Evolutionary conservation across 2,797 vertebrate genomes (phyloP).

Genomic region (Merluccius polli): DNA sequence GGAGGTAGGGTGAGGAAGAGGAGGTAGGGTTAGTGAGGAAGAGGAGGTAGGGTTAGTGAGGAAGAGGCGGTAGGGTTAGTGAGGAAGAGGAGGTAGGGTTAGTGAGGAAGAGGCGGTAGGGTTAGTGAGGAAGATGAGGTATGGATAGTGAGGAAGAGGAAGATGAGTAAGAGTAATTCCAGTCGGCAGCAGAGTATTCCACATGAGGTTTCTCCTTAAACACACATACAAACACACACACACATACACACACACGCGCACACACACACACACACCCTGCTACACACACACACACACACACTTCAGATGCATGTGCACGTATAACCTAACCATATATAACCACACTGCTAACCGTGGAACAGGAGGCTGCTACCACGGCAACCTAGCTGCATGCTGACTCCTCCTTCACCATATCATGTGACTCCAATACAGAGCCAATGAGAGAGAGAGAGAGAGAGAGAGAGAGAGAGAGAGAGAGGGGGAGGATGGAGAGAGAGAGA

Average conservation of each 20-base stretch:
- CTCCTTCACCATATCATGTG: conserved; percentile 38
- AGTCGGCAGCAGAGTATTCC: conserved; percentile 31
- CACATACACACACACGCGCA: neutral
- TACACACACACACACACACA: conserved; percentile 14
- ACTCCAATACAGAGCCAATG: neutral
- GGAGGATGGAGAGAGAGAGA: neutral
- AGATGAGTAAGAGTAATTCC: conserved; percentile 1
- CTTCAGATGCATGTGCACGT: conserved; percentile 13
- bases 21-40: neutral
- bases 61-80: neutral
- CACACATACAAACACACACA: neutral
- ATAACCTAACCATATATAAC: no score
- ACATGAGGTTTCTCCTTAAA: conserved; percentile 1
- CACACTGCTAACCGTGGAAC: conserved; percentile 35
- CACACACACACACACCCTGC: neutral
- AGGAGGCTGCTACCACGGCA: conserved; percentile 62
- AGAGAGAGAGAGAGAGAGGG: neutral
- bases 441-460: no score
- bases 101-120: neutral
- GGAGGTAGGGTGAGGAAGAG: no score
- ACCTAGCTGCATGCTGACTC: conserved; percentile 59
- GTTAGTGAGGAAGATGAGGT: no score
- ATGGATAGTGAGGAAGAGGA: conserved; percentile 5
- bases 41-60: conserved; percentile 6
- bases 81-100: neutral